These are phyloP conservation scores for Volucella inanis DNA, from an alignment of 2,888 invertebrate genomes.

Conservation along the genomic window DNA sequence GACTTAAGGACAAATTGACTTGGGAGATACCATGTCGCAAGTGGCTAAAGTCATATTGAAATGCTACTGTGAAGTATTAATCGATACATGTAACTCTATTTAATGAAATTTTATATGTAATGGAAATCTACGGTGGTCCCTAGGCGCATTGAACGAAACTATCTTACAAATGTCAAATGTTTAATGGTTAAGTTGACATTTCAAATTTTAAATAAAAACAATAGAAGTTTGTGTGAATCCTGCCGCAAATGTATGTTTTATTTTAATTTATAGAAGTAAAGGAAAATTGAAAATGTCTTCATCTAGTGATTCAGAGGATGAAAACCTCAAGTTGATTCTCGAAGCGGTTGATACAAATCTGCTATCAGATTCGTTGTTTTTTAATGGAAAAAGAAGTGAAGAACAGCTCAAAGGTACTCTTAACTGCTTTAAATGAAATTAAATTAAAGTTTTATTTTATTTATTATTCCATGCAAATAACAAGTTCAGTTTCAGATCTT, in stretches of 20 bases:
- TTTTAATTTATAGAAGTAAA: background rate
- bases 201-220: background rate
- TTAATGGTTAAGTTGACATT: constrained; percentile 2
- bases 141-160: too few relatives aligned
- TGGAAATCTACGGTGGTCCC: too few relatives aligned
- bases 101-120: too few relatives aligned
- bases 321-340: constrained; percentile 76
- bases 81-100: too few relatives aligned
- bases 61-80: too few relatives aligned
- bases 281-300: constrained; percentile 20
- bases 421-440: background rate
- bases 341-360: constrained; percentile 79
- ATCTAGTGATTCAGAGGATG: constrained; percentile 76
- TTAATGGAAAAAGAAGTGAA: background rate
- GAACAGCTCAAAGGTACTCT: too few relatives aligned
- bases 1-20: too few relatives aligned
- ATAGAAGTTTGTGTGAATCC: too few relatives aligned
- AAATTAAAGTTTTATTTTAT: background rate
- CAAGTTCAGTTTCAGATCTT: constrained; percentile 39
- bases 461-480: background rate
- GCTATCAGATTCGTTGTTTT: constrained; percentile 78
- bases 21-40: too few relatives aligned
- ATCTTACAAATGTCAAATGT: too few relatives aligned
- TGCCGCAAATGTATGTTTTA: background rate
- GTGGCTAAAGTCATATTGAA: too few relatives aligned